Evolutionary conservation across 2,888 invertebrate species (phyloP), one percentile per base, ranked within the genome.

Genomic region (Malacosoma neustria): DNA sequence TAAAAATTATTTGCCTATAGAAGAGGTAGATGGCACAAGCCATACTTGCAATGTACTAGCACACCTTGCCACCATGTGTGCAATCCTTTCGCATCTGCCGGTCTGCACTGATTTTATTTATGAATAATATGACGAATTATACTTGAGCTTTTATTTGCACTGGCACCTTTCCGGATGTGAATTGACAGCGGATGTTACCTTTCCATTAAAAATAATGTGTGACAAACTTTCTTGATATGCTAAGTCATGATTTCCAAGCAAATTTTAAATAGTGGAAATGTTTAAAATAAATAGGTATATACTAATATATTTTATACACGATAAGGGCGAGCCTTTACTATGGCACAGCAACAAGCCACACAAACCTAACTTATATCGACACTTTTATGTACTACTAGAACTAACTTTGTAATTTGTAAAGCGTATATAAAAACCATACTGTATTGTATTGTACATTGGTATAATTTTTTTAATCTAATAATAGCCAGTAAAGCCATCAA

Each of bases 81-180:
- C 79, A 82, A 84, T 82, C 84, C 84, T 84, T 84, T 84, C 75
- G 60, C 82, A 85, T 84, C 84, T 80, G 22, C 22, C 22, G 22
- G 22, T 22, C 22, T 22, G 80, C 80, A 79, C 79, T 79, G 81
- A 82, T 82, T 82, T 75, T 77, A 80, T 79, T 70, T 77, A 74
- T 80, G 80, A 82, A 81, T 79, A 79, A 81, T 84, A 82, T 85
- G 84, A 82, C 81, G 84, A 85, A 82, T 79, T 80, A 80, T 79
- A 61, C 59, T 60, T 62, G 59, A 50, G 57, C 76, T 62, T 76
- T 84, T 80, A 80, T 80, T 60, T 67, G 70, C 62, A 59, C 61
- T 69, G 61, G 59, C 84, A 85, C 84, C 84, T 85, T 85, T 72
- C 76, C 84, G 84, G 84, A 84, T 84, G 80, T 70, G 54, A 60